These are phyloP conservation scores for Acrobasis consociella DNA, from an alignment of 2,888 invertebrate genomes.

Conservation along the genomic window DNA sequence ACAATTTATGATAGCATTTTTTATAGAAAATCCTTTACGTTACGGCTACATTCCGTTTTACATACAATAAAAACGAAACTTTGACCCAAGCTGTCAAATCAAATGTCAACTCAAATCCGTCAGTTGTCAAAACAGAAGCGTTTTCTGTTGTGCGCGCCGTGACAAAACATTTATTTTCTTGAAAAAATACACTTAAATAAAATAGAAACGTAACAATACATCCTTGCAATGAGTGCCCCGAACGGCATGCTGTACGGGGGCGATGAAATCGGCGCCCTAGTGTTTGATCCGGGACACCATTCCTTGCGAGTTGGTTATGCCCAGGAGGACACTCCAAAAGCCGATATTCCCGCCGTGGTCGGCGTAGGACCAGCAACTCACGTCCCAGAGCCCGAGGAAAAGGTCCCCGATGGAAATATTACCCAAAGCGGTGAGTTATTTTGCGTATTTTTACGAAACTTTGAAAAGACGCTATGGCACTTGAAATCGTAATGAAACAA, in stretches of 20 bases:
- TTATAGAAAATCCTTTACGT: no score
- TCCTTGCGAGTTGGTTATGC: slow-evolving; percentile 96
- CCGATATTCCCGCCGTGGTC: slow-evolving; percentile 96
- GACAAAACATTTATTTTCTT: neutral
- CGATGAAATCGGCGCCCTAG: slow-evolving; percentile 99
- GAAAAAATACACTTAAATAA: neutral
- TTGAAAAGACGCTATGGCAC: neutral
- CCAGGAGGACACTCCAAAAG: slow-evolving; percentile 99
- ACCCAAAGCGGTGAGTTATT: slow-evolving; percentile 77
- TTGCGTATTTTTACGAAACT: slow-evolving; percentile 11
- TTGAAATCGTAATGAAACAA: neutral
- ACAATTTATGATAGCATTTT: no score
- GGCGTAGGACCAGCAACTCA: slow-evolving; percentile 90
- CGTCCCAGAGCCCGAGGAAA: slow-evolving; percentile 89
- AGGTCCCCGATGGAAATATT: slow-evolving; percentile 88
- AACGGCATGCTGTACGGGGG: slow-evolving; percentile 93
- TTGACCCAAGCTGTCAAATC: no score
- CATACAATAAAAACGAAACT: no score
- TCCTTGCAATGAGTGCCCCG: slow-evolving; percentile 65
- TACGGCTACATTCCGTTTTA: no score
- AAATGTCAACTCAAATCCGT: no score
- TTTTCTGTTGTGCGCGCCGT: neutral
- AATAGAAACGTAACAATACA: neutral
- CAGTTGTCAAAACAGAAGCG: neutral
- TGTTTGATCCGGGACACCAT: slow-evolving; percentile 93